Evolutionary conservation across 1,140 invertebrate genomes (phyloP), one percentile per base, ranked within the genome.

Genomic region (Drosophila carrolli): DNA sequence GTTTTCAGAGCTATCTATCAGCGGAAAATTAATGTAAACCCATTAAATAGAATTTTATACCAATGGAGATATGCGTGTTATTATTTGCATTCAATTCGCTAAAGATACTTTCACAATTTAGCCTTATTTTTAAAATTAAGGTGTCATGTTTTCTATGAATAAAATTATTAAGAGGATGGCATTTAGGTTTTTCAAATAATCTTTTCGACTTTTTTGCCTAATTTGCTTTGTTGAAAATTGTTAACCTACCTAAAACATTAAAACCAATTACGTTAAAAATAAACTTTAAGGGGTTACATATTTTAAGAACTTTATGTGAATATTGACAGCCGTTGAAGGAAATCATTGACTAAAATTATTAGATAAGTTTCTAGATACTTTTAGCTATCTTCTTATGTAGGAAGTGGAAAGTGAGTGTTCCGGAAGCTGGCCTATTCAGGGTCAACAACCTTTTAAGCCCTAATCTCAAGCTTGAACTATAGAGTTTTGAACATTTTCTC

Each of bases 401-500:
- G 63, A 55, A 40, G 40, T 47, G 66, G 53, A 48, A 66, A 38
- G 35, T 27, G 38, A 43, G 19, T 44, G 19, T 44, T n/a, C 11
- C 16, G 23, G 11, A 29, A 37, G 32, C 16, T 10, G 19, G 58
- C 43, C n/a, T 29, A 40, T 23, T 38, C 19, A 19, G 55, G 56
- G 54, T 56, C 66, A 71, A 48, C 78, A 81, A 78, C 75, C 66
- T 46, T 35, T 19, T 65, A 44, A 37, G 48, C 19, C 46, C 48
- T 43, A 71, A 27, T 29, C 13, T 60, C 44, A 35, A 10, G 9
- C 23, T 51, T 23, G 11, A 38, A 44, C 38, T 91, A 91, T 13
- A 91, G 76, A 16, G 88, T 91, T 70, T 92, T 92, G 43, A 92
- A 91, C 81, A 92, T 92, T 57, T 92, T 92, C 5, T 94, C 93